Base-by-base conservation (phyloP, 2,113 vertebrate species). In the Odocoileus virginianus region DNA sequence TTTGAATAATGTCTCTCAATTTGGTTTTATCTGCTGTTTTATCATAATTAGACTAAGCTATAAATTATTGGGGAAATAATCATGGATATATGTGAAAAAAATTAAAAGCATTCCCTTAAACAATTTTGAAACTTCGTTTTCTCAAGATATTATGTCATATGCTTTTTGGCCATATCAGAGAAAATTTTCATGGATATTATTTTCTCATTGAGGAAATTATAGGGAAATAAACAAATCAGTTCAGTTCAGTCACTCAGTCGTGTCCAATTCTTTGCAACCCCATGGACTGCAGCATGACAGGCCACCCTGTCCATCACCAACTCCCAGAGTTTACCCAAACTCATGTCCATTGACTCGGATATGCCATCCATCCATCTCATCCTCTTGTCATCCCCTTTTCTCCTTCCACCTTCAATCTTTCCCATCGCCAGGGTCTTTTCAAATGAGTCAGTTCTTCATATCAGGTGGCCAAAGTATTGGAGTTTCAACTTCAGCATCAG, bases 51-150 rank as follows among this genome's bases (percentile, higher is more conserved):
- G 13, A 95, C 85, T 88, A 58, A 90, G 7, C 4, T 92, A 64
- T 61, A 43, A 89, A 89, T 92, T 87, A 87, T 79, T 74, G 28
- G 27, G 88, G 67, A 84, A 8, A 84, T 13, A 79, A 50, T 79
- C 33, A 74, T 2, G 55, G 23, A 52, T 61, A 16, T 74, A 13
- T 33, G 84, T 94, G 83, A 91, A 89, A 19, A 60, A 82, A 67
- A 90, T 87, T 92, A 19, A 94, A 95, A 81, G 7, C 28, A 36
- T 33, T 79, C 33, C 36, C 36, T 88, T 86, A 95, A 97, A 86
- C n/a, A 50, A 79, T 81, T 47, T 61, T 85, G 28, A 58, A 90
- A 89, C 19, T 81, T 83, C n/a, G 84, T 94, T 87, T 91, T 97
- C 40, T 89, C 79, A 95, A 87, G 12, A 50, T 28, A 84, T 74